Conservation (phyloP, 2,113 vertebrate species). For the Bos javanicus region DNA sequence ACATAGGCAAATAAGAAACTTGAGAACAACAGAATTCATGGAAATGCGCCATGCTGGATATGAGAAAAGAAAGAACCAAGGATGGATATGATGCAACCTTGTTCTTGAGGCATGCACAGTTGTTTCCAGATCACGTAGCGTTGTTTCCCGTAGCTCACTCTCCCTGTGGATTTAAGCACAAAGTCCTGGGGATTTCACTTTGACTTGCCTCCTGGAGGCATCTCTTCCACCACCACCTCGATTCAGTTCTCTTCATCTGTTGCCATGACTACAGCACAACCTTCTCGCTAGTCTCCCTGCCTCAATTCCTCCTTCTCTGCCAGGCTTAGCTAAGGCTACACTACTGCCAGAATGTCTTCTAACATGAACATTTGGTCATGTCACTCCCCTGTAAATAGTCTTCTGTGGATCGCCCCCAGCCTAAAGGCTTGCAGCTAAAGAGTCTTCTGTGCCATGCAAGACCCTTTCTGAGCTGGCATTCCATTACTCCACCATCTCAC, state of each 20-base stretch:
- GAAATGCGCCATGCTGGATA: background rate
- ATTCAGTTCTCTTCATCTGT: slow-evolving; percentile 32
- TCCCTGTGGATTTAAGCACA: background rate
- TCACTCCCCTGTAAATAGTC: background rate
- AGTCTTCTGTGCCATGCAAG: background rate
- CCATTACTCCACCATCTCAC: background rate
- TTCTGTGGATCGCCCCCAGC: background rate
- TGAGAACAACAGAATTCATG: background rate
- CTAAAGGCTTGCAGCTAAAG: background rate
- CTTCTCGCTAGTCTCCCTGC: slow-evolving; percentile 9
- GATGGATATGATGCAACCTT: background rate
- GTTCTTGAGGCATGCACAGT: background rate
- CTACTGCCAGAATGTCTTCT: background rate
- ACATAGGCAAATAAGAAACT: background rate
- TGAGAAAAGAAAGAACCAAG: background rate
- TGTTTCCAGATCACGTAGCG: background rate
- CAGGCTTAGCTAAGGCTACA: background rate
- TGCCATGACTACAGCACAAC: slow-evolving; percentile 53
- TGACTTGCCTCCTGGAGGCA: background rate
- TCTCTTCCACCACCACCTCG: background rate
- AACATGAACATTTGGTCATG: background rate
- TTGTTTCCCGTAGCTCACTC: background rate
- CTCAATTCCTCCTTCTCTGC: slow-evolving; percentile 6
- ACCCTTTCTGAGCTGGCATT: background rate
- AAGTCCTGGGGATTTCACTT: background rate